Conservation (phyloP, 1,140 invertebrate genomes). For the Spodoptera frugiperda region DNA sequence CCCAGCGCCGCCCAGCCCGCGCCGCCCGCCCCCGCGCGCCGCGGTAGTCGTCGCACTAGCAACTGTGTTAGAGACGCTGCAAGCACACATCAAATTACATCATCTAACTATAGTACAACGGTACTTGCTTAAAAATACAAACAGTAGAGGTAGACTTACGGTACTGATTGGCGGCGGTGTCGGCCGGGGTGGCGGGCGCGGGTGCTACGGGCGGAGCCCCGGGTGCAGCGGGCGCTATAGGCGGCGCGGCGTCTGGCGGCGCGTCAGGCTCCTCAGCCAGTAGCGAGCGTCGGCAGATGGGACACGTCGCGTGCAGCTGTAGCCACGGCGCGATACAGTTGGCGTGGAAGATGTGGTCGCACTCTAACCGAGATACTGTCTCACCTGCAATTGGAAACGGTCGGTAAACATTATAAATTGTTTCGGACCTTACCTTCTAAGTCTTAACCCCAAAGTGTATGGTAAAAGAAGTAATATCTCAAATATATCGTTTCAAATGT, state of each 20-base stretch:
- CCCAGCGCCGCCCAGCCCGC: conserved; percentile 50
- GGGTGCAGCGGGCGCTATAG: neutral
- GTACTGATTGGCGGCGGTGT: conserved; percentile 31
- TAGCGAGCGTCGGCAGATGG: conserved; percentile 95
- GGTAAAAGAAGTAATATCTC: too few species aligned
- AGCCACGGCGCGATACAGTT: conserved; percentile 98
- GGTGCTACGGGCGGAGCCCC: neutral
- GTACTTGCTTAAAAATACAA: too few species aligned
- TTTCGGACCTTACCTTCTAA: too few species aligned
- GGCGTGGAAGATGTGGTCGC: conserved; percentile 96
- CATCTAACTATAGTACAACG: neutral
- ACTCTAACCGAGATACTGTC: conserved; percentile 94
- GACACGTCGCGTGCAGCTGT: conserved; percentile 97
- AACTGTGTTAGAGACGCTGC: conserved; percentile 45
- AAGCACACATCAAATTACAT: neutral
- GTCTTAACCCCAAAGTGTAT: too few species aligned
- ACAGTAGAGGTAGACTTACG: neutral
- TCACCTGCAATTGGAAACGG: conserved; percentile 87
- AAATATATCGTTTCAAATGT: too few species aligned
- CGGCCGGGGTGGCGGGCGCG: conserved; percentile 20
- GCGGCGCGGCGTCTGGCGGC: conserved; percentile 20
- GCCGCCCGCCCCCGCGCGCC: conserved; percentile 6
- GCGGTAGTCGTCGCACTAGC: conserved; percentile 59
- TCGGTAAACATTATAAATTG: too few species aligned
- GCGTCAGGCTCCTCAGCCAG: conserved; percentile 81